Percentiles rank a stretch among this genome's conserved stretches.
Conservation (phyloP, 2,113 vertebrate species). For the Poecilia latipinna region DNA sequence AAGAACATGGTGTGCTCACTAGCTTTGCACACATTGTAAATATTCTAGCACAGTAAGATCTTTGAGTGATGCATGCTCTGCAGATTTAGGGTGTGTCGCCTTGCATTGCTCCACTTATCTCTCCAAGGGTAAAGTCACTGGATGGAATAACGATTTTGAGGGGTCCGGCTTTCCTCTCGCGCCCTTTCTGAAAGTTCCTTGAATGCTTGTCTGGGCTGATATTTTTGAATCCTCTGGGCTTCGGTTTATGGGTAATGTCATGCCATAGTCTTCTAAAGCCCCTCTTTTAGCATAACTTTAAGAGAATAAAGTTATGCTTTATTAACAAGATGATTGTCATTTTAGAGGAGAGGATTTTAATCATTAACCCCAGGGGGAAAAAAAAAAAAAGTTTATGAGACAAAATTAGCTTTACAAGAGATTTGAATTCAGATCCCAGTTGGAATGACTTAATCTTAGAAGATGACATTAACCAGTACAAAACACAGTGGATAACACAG, state of each 20-base stretch:
- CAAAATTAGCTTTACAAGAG: conserved; percentile 39
- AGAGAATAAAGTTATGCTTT: conserved; percentile 54
- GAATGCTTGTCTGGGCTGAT: conserved; percentile 35
- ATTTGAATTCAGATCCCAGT: conserved; percentile 9
- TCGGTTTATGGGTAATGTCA: conserved; percentile 52
- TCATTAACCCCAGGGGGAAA: conserved; percentile 40
- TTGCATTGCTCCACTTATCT: conserved; percentile 19
- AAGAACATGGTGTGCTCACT: neutral
- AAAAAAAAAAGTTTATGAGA: conserved; percentile 40
- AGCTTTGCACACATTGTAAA: neutral
- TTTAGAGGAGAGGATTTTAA: conserved; percentile 32
- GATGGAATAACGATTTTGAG: conserved; percentile 48
- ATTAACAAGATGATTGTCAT: conserved; percentile 52
- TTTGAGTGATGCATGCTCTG: conserved; percentile 8
- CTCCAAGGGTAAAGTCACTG: conserved; percentile 29
- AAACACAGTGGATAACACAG: neutral
- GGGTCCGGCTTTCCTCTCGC: conserved; percentile 42
- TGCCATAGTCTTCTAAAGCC: conserved; percentile 54
- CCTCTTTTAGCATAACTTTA: too few species aligned
- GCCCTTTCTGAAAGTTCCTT: conserved; percentile 43
- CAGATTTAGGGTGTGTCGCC: conserved; percentile 25
- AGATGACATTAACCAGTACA: neutral
- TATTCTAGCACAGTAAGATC: conserved; percentile 1
- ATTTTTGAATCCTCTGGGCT: conserved; percentile 42
- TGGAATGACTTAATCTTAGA: neutral